Base-by-base conservation (phyloP, 2,113 vertebrate genomes). In the Hydropotes inermis region DNA sequence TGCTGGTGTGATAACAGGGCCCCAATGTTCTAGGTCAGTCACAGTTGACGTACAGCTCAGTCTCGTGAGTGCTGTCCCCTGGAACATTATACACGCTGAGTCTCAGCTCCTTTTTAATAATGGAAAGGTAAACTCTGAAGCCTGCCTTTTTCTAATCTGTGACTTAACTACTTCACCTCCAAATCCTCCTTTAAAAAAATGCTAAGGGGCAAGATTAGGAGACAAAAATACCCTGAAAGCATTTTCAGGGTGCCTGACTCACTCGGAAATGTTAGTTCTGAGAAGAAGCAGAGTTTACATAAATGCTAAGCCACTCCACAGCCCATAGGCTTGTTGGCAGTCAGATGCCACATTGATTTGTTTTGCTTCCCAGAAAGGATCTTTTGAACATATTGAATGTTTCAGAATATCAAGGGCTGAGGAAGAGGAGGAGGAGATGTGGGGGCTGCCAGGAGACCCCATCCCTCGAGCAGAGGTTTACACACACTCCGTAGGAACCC, bases 21-120 rank as follows among this genome's bases (percentile, higher is more conserved):
- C 97, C 96, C 98, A 95, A 98, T 95, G 96, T 96, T 98, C 98
- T 94, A 82, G 97, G 98, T 98, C 98, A 96, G 87, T 98, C 98
- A 90, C 89, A 90, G 84, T 15, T 36, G 88, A 85, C 67, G 78
- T 36, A 78, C 45, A 45, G 91, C 97, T 95, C 98, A 97, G 98
- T 98, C 98, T 98, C 81, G 98, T 98, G 98, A 97, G 91, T 89
- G 83, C 47, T 90, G 95, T 96, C 98, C 96, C 95, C 98, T 89
- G 96, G 98, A 97, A 97, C 94, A 64, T 84, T 98, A 76, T 91
- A 89, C 90, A 92, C 87, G 2, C 89, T 61, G 91, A 98, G 98
- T 86, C 81, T 5, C 8, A 57, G 33, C 33, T 94, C 55, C 89
- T 96, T 81, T 64, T 98, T 97, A 97, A 95, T 97, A 96, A 89